Evolutionary conservation across 1,140 invertebrate genomes (phyloP).

Genomic region (Neuroterus valhalla): DNA sequence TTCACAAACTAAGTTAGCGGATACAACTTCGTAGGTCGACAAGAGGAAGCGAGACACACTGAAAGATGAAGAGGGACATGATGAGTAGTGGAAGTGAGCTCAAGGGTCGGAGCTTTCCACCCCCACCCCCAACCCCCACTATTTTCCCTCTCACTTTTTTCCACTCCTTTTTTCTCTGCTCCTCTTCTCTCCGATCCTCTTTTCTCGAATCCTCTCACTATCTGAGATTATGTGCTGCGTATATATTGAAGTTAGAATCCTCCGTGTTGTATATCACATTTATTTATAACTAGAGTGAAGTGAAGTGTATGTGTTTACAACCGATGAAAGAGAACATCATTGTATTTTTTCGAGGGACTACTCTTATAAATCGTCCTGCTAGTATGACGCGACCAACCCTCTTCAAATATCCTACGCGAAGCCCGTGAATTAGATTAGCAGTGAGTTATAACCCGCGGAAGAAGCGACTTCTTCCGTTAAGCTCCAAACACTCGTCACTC

Average conservation of each 20-base stretch:
- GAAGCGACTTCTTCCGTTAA: slow-evolving; percentile 5
- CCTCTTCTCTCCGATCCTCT: neutral
- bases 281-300: slow-evolving; percentile 12
- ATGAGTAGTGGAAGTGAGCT: neutral
- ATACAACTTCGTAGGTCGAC: slow-evolving; percentile 59
- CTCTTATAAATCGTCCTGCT: slow-evolving; percentile 58
- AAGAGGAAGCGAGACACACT: slow-evolving; percentile 1
- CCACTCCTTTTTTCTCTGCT: neutral
- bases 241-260: slow-evolving; percentile 57
- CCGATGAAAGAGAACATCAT: slow-evolving; percentile 25
- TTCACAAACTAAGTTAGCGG: slow-evolving; percentile 73
- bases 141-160: neutral
- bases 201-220: slow-evolving; percentile 34
- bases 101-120: slow-evolving; percentile 23
- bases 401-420: slow-evolving; percentile 33
- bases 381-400: slow-evolving; percentile 36
- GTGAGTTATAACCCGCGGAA: slow-evolving; percentile 52
- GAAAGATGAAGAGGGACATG: slow-evolving; percentile 11
- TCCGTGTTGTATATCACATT: slow-evolving; percentile 25
- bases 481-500: neutral
- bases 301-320: slow-evolving; percentile 1
- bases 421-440: slow-evolving; percentile 59
- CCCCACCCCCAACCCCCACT: neutral
- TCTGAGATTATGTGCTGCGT: slow-evolving; percentile 53
- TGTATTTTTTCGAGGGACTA: slow-evolving; percentile 53